Evolutionary conservation across 2,113 vertebrate species (phyloP).

Genomic region (Vulpes ferrilata): DNA sequence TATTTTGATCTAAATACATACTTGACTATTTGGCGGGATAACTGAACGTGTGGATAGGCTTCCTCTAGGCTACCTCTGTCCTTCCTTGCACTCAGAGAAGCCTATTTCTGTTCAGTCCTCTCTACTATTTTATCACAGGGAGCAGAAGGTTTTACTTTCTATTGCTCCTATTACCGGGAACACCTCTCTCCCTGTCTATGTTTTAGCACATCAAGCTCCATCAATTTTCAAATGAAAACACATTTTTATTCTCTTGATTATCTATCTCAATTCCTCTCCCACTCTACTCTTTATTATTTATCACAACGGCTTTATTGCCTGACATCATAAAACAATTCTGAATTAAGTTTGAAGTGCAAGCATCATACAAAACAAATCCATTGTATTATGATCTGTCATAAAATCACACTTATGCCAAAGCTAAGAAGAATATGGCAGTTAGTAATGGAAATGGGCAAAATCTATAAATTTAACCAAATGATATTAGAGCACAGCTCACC

Average conservation of each 20-base stretch:
- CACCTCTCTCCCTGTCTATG: background rate
- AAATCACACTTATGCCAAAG: constrained; percentile 7
- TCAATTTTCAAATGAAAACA: constrained; percentile 59
- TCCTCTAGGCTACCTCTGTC: background rate
- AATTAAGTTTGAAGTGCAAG: constrained; percentile 50
- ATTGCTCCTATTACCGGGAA: background rate
- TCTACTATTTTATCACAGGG: background rate
- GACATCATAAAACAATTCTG: constrained; percentile 13
- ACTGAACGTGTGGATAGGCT: background rate
- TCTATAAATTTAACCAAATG: background rate
- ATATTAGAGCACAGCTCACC: background rate
- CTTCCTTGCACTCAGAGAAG: background rate
- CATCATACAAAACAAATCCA: constrained; percentile 12
- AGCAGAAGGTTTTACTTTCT: constrained; percentile 21
- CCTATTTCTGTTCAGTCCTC: background rate
- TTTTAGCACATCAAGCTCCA: constrained; percentile 38
- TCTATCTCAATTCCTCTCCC: background rate
- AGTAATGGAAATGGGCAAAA: background rate
- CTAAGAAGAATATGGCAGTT: background rate
- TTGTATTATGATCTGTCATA: background rate
- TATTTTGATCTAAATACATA: background rate
- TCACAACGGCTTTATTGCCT: background rate
- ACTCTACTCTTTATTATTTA: background rate
- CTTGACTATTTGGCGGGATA: background rate
- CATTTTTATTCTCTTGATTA: constrained; percentile 47